Base-by-base conservation (phyloP, 2,797 vertebrate species). In the Anisognathus igniventris region DNA sequence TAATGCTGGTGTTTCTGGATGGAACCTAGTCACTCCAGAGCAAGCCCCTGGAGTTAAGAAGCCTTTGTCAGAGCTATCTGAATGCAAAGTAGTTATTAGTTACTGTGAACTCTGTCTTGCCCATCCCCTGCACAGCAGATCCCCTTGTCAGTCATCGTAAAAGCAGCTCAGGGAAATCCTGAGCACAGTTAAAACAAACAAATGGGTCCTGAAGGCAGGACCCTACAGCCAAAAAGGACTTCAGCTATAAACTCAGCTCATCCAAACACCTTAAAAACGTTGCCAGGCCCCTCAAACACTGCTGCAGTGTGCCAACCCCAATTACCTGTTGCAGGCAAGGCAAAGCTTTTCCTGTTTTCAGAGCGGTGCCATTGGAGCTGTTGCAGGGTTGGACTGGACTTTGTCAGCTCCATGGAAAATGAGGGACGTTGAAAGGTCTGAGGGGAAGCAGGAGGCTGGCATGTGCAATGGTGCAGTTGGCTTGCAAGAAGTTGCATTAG, bases 321-420 rank as follows among this genome's bases (percentile, higher is more conserved):
- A 4, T 30, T 18, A 21, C 31, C 40, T 40, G 28, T 22, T 57
- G 13, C 22, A 76, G 28, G 42, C 15, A 39, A 71, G 53, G n/a
- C 14, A n/a, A 58, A 72, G 8, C 19, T 51, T 73, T 71, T 57
- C 31, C 17, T 1, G 0, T 64, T 90, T 79, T 64, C 24, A 7
- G 37, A 58, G 17, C 3, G 10, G 24, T 82, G 40, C 16, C 1
- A 0, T 20, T 70, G 54, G 56, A 87, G 37, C 15, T 3, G 0
- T 11, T 54, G 44, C 4, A 71, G 60, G n/a, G 24, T 54, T 2
- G 1, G 25, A 17, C 28, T 28, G 7, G 39, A 39, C 25, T 58
- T 88, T 6, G 8, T 64, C 42, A 67, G 21, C 35, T 75, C 12
- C 0, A 2, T 16, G 53, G 45, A 71, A 6, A 50, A 44, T 2